phyloP scores from a whole-genome alignment of 2,888 invertebrate genomes.

The Hyposoter didymator region DNA sequence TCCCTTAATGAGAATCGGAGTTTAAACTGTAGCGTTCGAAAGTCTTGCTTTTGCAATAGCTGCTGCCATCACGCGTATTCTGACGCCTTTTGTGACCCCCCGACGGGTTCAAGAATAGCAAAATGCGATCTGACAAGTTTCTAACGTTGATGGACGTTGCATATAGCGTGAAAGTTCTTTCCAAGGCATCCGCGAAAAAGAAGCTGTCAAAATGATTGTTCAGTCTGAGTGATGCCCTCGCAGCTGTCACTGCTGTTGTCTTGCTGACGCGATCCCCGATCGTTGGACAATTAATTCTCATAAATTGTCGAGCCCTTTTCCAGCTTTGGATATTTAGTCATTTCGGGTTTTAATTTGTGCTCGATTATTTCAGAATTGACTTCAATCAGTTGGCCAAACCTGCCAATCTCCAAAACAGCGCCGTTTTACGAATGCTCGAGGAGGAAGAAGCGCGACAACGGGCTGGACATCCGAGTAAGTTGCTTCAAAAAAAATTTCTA shows the following conservation, averaged over 20 bases:
- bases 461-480: slow-evolving; percentile 87
- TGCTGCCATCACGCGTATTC: background rate
- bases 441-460: slow-evolving; percentile 91
- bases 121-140: slow-evolving; percentile 13
- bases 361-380: slow-evolving; percentile 88
- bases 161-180: slow-evolving; percentile 21
- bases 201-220: slow-evolving; percentile 57
- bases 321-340: slow-evolving; percentile 15
- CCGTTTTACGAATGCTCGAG: slow-evolving; percentile 93
- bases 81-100: slow-evolving; percentile 25
- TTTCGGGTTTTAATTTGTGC: slow-evolving; percentile 23
- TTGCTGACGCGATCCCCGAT: background rate
- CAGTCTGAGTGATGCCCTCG: slow-evolving; percentile 57
- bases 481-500: background rate
- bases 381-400: slow-evolving; percentile 91
- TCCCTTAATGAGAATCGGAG: background rate
- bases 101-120: slow-evolving; percentile 30
- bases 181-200: slow-evolving; percentile 25
- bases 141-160: slow-evolving; percentile 5
- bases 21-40: slow-evolving; percentile 28
- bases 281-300: slow-evolving; percentile 24
- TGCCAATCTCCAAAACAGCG: slow-evolving; percentile 93
- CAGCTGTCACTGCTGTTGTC: background rate
- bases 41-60: background rate
- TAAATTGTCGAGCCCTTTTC: slow-evolving; percentile 52